These are phyloP conservation scores for Linnaemya tessellans DNA, from an alignment of 2,888 invertebrate genomes.

Conservation along the genomic window DNA sequence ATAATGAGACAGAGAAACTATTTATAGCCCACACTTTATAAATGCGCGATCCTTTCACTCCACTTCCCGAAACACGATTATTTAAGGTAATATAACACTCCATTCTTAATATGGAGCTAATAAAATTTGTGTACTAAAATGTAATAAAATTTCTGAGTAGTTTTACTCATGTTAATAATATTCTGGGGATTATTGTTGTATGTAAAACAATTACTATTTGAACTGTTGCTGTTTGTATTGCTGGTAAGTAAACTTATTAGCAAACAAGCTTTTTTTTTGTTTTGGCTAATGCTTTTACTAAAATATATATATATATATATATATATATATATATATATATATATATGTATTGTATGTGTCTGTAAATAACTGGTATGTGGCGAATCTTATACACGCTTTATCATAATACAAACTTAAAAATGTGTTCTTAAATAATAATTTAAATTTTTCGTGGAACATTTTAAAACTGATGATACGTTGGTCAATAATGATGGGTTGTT, in stretches of 20 bases:
- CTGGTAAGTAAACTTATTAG: not conserved
- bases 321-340: no score
- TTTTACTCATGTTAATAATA: no score
- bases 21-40: no score
- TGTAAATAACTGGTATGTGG: not conserved
- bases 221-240: not conserved
- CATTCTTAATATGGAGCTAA: not conserved
- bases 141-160: no score
- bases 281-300: not conserved
- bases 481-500: no score
- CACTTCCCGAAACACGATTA: not conserved
- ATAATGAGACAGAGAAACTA: no score
- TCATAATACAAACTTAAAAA: no score
- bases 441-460: no score
- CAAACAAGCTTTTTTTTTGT: not conserved
- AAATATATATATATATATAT: not conserved
- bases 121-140: not conserved
- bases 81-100: not conserved
- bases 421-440: no score
- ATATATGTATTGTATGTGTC: not conserved
- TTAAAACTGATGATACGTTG: no score
- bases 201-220: not conserved
- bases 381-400: not conserved
- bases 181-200: not conserved
- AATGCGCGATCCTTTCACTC: no score